A percentile compares a stretch with the other conserved stretches of the same genome.
Evolutionary conservation across 2,113 vertebrate genomes (phyloP).

Genomic region (Melanerpes formicivorus): DNA sequence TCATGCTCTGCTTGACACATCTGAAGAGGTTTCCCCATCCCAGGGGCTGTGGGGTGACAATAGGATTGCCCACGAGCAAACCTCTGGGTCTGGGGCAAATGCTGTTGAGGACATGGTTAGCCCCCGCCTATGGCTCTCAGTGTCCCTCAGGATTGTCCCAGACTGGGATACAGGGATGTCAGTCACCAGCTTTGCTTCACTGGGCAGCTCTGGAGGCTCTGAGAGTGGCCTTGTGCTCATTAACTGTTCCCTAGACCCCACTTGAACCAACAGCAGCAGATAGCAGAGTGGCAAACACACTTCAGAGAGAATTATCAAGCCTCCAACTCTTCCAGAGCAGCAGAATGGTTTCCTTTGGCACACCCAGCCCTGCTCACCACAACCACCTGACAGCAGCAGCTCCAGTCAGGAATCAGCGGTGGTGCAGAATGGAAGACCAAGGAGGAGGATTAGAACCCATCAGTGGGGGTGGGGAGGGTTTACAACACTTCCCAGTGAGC

Average conservation of each 20-base stretch:
- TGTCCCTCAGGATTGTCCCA: neutral
- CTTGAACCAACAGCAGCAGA: neutral
- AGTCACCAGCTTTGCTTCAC: neutral
- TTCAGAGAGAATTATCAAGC: neutral
- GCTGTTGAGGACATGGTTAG: neutral
- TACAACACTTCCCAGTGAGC: neutral
- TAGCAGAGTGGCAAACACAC: neutral
- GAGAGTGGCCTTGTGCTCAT: neutral
- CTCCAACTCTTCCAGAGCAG: neutral
- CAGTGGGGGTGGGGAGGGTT: neutral
- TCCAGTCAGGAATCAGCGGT: neutral
- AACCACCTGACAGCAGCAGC: neutral
- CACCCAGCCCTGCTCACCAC: neutral
- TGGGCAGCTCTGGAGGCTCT: conserved; percentile 7
- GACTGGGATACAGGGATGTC: neutral
- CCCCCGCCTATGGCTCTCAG: neutral
- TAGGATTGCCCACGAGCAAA: neutral
- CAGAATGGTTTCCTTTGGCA: neutral
- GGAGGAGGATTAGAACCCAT: neutral
- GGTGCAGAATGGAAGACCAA: neutral
- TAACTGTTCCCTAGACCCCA: conserved; percentile 6
- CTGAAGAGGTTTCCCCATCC: neutral
- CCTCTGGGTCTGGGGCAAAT: neutral
- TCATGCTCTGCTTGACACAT: neutral
- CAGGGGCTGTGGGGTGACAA: neutral